A percentile compares a stretch with the other conserved stretches of the same genome.
phyloP scores from a whole-genome alignment of 2,888 invertebrate species.

The Drosophila anomalipes region DNA sequence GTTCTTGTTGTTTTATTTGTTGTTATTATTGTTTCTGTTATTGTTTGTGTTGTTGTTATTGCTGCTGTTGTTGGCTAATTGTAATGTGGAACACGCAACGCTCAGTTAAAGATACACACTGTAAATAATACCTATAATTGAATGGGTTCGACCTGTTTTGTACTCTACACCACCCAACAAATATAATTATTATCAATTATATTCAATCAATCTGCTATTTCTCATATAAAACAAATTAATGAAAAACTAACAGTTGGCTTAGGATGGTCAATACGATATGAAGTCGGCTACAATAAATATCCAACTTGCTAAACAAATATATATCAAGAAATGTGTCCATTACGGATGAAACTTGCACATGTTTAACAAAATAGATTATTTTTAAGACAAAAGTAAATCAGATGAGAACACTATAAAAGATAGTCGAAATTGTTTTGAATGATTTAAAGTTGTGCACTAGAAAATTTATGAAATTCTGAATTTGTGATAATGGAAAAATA shows the following conservation, averaged over 20 bases:
- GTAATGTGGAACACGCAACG: conserved; percentile 70
- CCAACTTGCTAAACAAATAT: not conserved
- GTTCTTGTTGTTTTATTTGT: conserved; percentile 21
- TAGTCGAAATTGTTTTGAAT: too few relatives aligned
- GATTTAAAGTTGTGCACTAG: not conserved
- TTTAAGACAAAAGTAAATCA: too few relatives aligned
- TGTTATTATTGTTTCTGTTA: conserved; percentile 20
- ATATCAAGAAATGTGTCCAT: not conserved
- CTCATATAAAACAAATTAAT: not conserved
- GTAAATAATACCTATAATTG: conserved; percentile 26
- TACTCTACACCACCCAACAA: conserved; percentile 14
- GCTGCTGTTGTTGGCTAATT: conserved; percentile 61
- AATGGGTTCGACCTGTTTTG: not conserved
- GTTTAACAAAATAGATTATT: too few relatives aligned
- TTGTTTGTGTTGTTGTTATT: conserved; percentile 17
- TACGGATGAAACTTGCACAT: not conserved
- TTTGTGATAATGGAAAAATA: too few relatives aligned
- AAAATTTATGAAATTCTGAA: not conserved
- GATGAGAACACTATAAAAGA: too few relatives aligned
- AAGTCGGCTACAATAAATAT: not conserved
- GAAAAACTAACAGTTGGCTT: not conserved
- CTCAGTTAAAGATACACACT: conserved; percentile 52
- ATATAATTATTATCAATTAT: not conserved
- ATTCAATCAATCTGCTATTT: not conserved
- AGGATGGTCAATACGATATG: not conserved